phyloP scores from a whole-genome alignment of 2,797 vertebrate genomes.

The Sebastes itinus region DNA sequence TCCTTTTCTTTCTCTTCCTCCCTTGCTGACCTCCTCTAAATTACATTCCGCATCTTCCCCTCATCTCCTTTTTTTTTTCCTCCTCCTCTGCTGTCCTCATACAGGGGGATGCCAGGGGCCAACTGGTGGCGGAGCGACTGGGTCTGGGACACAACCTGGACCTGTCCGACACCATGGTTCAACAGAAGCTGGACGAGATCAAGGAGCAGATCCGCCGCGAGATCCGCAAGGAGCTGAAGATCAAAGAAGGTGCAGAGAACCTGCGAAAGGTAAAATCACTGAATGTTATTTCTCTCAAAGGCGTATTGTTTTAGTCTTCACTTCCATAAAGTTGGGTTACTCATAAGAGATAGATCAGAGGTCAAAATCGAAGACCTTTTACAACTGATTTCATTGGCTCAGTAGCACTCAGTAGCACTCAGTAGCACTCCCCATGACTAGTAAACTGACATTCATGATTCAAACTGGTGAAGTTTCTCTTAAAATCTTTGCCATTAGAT shows the following conservation, averaged over 20 bases:
- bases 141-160: slow-evolving; percentile 92
- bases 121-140: slow-evolving; percentile 89
- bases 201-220: slow-evolving; percentile 99
- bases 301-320: neutral
- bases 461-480: neutral
- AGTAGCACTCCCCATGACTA: neutral
- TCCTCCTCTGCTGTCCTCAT: neutral
- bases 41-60: slow-evolving; percentile 28
- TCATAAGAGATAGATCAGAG: neutral
- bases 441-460: neutral
- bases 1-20: slow-evolving; percentile 19
- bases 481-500: neutral
- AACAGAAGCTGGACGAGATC: slow-evolving; percentile 97
- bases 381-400: neutral
- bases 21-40: slow-evolving; percentile 25
- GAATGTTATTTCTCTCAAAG: neutral
- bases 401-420: neutral
- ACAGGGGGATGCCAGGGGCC: slow-evolving; percentile 87
- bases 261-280: slow-evolving; percentile 85
- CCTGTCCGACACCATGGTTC: slow-evolving; percentile 94
- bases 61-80: neutral
- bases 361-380: neutral
- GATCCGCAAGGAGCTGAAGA: slow-evolving; percentile 99
- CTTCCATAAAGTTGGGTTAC: neutral
- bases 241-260: slow-evolving; percentile 99